phyloP scores from a whole-genome alignment of 2,888 invertebrate species.

The Limnephilus rhombicus region DNA sequence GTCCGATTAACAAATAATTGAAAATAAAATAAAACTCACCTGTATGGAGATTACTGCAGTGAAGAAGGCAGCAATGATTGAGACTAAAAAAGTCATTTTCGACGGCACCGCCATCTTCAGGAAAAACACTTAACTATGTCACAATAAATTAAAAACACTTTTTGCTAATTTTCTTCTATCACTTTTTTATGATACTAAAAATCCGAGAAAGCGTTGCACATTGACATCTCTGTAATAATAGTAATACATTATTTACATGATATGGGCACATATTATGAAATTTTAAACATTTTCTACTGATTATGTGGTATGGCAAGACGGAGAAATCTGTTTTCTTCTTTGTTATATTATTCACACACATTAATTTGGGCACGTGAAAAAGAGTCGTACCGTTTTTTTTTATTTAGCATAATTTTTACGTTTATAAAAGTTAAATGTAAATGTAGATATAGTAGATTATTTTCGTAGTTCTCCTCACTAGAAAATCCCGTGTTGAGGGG shows the following conservation, averaged over 20 bases:
- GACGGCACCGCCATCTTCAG: conserved; percentile 10
- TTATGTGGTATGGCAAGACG: not conserved
- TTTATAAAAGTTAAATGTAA: not conserved
- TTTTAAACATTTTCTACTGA: not conserved
- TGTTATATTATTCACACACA: not conserved
- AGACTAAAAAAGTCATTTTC: not conserved
- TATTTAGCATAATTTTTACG: too few relatives aligned
- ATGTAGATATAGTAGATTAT: not conserved
- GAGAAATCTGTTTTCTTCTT: not conserved
- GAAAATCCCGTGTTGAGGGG: too few relatives aligned
- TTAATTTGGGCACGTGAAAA: not conserved
- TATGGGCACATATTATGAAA: not conserved
- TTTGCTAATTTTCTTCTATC: not conserved
- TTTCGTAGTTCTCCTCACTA: too few relatives aligned
- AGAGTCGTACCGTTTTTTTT: not conserved
- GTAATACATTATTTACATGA: not conserved
- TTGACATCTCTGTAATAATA: not conserved
- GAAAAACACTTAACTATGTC: conserved; percentile 7
- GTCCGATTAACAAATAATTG: not conserved
- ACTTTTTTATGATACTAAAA: not conserved
- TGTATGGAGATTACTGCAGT: conserved; percentile 32
- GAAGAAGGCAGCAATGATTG: conserved; percentile 40
- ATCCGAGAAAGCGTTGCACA: not conserved
- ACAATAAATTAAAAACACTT: not conserved
- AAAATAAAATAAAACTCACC: conserved; percentile 38